Evolutionary conservation across 1,140 invertebrate genomes (phyloP), one percentile per base, ranked within the genome.

Genomic region (Cyclargus thomasi): DNA sequence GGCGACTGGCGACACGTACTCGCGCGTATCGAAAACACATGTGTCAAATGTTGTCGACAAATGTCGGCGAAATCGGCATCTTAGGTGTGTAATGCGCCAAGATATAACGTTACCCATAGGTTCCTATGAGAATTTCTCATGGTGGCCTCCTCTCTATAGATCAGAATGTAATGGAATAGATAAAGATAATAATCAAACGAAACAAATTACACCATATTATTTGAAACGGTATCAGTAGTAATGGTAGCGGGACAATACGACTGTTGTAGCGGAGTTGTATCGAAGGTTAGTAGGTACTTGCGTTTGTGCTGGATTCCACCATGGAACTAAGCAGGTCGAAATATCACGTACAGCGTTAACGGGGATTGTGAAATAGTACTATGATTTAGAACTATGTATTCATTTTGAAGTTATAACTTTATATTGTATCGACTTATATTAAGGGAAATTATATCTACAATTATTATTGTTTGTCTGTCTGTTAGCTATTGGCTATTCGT

Each of bases 141-240:
- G 14, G 39, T 16, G 39, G 39, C 14, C 39, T 47, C 14, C 39
- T 59, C 18, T 20, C 18, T 59, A 55, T 10, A 59, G 55, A 59
- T 59, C 20, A 59, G 55, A 59, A 21, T 21, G 18, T 2, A 59
- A 59, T 59, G 21, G n/a, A 20, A 20, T 59, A 18, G 55, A 78
- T 80, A 79, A 73, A 18, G 55, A 78, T 80, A 79, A 73, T 77
- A 80, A 79, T 77, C 72, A 70, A 74, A 81, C 72, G 69, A 53
- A 73, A 70, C 70, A 69, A 76, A 68, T 76, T 70, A 72, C 73
- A 71, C 72, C 69, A 75, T 74, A 73, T 75, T 70, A 71, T 74
- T 80, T 57, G 35, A 68, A 80, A 82, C 80, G 79, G 83, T 78
- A 84, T 72, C 67, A 65, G 73, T 84, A 81, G 79, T 84, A 79